phyloP scores from a whole-genome alignment of 2,888 invertebrate genomes.

The Eupeodes latifasciatus region DNA sequence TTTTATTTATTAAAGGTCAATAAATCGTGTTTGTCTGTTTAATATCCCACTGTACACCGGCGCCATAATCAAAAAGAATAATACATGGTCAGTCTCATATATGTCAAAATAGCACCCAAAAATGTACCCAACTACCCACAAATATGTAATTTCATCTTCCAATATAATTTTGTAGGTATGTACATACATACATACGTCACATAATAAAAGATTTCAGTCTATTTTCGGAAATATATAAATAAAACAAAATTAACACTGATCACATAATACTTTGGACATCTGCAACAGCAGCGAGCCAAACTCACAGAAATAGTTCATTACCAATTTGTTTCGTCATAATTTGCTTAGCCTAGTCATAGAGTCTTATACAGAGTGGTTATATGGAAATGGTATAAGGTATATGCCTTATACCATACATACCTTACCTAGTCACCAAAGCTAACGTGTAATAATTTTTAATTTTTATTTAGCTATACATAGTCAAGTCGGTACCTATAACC shows the following conservation, averaged over 20 bases:
- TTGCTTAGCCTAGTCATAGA: slow-evolving; percentile 26
- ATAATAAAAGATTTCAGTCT: not conserved
- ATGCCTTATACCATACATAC: too few species aligned
- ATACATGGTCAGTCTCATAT: not conserved
- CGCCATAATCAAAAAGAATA: not conserved
- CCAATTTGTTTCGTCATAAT: slow-evolving; percentile 68
- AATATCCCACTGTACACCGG: not conserved
- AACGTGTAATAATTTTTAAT: too few species aligned
- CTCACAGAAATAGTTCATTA: slow-evolving; percentile 66
- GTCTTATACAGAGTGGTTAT: too few species aligned
- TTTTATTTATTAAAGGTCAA: not conserved
- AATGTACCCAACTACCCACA: not conserved
- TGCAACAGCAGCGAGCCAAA: slow-evolving; percentile 3
- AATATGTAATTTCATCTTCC: not conserved
- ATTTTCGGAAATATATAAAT: not conserved
- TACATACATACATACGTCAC: not conserved
- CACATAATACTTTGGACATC: slow-evolving; percentile 53
- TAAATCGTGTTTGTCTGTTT: too few species aligned
- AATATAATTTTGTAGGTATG: not conserved
- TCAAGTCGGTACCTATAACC: too few species aligned
- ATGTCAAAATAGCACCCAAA: not conserved
- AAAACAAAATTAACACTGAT: slow-evolving; percentile 5
- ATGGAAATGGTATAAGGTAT: too few species aligned
- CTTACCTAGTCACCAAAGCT: too few species aligned
- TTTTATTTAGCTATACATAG: too few species aligned